A percentile compares a stretch with the other conserved stretches of the same genome.
These are phyloP conservation scores for Cinara cedri DNA, from an alignment of 2,888 invertebrate species.

Conservation along the genomic window DNA sequence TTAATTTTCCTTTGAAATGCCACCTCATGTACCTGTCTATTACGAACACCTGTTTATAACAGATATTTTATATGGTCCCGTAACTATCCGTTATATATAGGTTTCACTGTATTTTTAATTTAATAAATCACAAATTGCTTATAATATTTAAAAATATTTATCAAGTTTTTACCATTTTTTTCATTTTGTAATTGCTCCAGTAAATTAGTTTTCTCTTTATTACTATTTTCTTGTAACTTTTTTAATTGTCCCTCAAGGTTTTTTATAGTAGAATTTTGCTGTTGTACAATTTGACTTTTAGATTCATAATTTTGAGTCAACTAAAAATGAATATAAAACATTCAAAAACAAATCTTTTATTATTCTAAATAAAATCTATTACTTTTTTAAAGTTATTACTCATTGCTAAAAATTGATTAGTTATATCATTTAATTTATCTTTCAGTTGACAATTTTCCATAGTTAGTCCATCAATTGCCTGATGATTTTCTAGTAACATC, in stretches of 20 bases:
- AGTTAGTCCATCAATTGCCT: constrained; percentile 24
- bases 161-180: constrained; percentile 31
- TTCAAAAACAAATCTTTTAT: not conserved
- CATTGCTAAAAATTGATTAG: constrained; percentile 8
- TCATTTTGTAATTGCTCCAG: constrained; percentile 37
- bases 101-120: too few relatives aligned
- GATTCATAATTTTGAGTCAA: constrained; percentile 43
- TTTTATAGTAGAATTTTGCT: constrained; percentile 17
- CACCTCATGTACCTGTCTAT: too few relatives aligned
- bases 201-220: constrained; percentile 19
- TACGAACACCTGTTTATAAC: too few relatives aligned
- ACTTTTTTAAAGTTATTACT: constrained; percentile 41
- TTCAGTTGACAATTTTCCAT: constrained; percentile 35
- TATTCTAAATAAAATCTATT: not conserved
- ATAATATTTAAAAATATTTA: too few relatives aligned
- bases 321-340: constrained; percentile 12
- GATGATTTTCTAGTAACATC: constrained; percentile 35
- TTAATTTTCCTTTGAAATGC: too few relatives aligned
- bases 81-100: too few relatives aligned
- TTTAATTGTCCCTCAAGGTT: constrained; percentile 33
- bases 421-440: constrained; percentile 30
- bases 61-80: too few relatives aligned
- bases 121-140: too few relatives aligned
- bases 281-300: constrained; percentile 34
- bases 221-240: constrained; percentile 16